Conservation (phyloP, 1,140 invertebrate genomes). For the Acromyrmex charruanus region DNA sequence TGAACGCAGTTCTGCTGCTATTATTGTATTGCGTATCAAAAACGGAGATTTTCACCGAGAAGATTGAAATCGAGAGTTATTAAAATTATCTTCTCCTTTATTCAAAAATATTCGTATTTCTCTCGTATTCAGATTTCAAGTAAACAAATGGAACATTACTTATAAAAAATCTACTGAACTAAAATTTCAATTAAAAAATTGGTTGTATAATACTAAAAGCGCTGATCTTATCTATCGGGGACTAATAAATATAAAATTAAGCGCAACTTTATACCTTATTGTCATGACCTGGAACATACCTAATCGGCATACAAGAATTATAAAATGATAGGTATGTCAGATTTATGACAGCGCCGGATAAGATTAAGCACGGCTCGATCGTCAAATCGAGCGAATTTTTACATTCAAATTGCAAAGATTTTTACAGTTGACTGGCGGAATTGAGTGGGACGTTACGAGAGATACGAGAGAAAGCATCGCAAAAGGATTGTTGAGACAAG, state of each 20-base stretch:
- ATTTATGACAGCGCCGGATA: conserved; percentile 20
- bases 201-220: not conserved
- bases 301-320: not conserved
- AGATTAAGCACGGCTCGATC: conserved; percentile 37
- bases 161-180: not conserved
- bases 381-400: not conserved
- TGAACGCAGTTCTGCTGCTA: conserved; percentile 30
- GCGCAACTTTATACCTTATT: not conserved
- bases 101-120: not conserved
- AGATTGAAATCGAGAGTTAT: conserved; percentile 23
- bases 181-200: not conserved
- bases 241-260: conserved; percentile 1
- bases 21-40: conserved; percentile 30
- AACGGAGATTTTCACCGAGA: not conserved
- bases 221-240: not conserved
- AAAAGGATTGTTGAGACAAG: not conserved
- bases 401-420: not conserved
- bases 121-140: not conserved
- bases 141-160: not conserved
- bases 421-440: not conserved
- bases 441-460: not conserved
- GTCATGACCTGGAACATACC: not conserved
- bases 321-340: conserved; percentile 14
- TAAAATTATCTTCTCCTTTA: not conserved
- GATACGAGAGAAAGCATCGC: conserved; percentile 9